Evolutionary conservation across 2,888 invertebrate genomes (phyloP).

Genomic region (Agrochola litura): DNA sequence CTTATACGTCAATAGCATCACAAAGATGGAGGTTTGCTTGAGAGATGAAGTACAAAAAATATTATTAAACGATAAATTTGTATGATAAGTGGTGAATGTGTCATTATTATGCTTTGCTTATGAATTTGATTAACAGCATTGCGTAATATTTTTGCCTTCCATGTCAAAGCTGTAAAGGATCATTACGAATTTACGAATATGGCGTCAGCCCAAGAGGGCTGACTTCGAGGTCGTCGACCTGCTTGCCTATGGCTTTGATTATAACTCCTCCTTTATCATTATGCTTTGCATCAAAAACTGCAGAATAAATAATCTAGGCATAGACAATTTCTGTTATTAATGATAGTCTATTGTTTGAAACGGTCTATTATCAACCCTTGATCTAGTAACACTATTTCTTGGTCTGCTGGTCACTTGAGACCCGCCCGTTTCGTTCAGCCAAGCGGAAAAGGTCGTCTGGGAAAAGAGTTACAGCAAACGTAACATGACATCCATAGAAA

Average conservation of each 20-base stretch:
- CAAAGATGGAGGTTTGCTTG: conserved; percentile 30
- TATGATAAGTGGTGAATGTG: conserved; percentile 2
- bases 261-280: background rate
- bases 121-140: background rate
- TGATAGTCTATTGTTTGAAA: background rate
- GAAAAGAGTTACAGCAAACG: background rate
- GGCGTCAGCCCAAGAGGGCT: background rate
- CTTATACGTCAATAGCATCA: conserved; percentile 16
- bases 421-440: conserved; percentile 29
- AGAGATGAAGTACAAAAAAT: background rate
- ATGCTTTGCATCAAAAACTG: background rate
- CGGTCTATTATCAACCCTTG: conserved; percentile 27
- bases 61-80: background rate
- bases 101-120: background rate
- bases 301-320: background rate
- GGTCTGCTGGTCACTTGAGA: conserved; percentile 7
- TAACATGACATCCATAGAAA: too few relatives aligned
- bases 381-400: conserved; percentile 40
- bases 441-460: conserved; percentile 25
- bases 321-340: background rate
- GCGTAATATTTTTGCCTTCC: background rate
- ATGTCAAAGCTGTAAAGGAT: conserved; percentile 4
- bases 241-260: background rate
- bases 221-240: background rate
- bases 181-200: background rate